phyloP scores from a whole-genome alignment of 2,888 invertebrate genomes.

The Drosophila anomalata region DNA sequence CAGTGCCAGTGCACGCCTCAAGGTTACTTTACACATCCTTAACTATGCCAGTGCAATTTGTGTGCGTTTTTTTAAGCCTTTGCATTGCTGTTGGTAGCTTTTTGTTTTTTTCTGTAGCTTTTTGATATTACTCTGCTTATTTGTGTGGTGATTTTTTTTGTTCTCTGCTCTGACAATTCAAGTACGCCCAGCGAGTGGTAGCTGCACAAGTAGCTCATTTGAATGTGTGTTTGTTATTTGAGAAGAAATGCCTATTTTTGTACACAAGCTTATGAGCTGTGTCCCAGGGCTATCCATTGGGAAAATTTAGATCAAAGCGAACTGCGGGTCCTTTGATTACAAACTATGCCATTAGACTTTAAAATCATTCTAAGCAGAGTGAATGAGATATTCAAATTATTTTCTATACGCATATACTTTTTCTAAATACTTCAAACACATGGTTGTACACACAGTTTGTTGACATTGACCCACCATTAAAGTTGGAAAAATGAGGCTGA shows the following conservation, averaged over 20 bases:
- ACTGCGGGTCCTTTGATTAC: not conserved
- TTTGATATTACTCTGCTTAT: constrained; percentile 23
- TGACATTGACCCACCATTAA: not conserved
- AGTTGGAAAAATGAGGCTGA: constrained; percentile 30
- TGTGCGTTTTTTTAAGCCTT: constrained; percentile 34
- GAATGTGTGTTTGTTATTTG: constrained; percentile 19
- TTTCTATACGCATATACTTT: not conserved
- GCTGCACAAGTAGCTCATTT: constrained; percentile 42
- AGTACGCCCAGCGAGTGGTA: constrained; percentile 46
- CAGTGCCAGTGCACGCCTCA: constrained; percentile 19
- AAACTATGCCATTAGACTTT: not conserved
- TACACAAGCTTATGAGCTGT: not conserved
- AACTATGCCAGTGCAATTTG: constrained; percentile 43
- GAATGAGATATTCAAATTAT: not conserved
- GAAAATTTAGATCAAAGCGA: constrained; percentile 20
- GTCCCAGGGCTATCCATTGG: constrained; percentile 10
- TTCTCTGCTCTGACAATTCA: constrained; percentile 41
- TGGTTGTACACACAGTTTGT: not conserved
- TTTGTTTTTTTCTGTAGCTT: constrained; percentile 24
- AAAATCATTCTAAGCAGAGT: not conserved
- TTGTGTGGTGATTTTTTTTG: constrained; percentile 32
- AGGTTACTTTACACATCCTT: constrained; percentile 46
- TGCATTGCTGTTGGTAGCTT: constrained; percentile 15
- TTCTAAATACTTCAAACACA: constrained; percentile 3
- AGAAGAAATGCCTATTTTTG: constrained; percentile 7